Base-by-base conservation (phyloP, 2,888 invertebrate species). In the Lobophora halterata region DNA sequence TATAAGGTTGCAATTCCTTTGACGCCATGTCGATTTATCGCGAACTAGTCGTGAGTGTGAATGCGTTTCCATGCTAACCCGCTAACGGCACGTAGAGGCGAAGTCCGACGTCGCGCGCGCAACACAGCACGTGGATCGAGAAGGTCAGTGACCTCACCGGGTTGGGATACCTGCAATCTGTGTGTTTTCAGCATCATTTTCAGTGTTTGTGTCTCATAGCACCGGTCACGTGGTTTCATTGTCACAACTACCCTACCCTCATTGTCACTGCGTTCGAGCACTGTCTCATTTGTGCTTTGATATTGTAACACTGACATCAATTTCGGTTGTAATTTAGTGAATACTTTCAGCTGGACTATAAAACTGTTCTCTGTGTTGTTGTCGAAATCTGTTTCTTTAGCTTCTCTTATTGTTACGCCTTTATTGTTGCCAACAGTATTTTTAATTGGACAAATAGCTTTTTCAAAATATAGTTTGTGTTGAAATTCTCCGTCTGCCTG, bases 101-200 rank as follows among this genome's bases (percentile, higher is more conserved):
- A 68, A 79, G 70, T 57, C 79, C 77, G 54, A 69, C 82, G 66
- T 78, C 83, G 72, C 85, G 86, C 59, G 85, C 83, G 61, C 77
- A 83, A 54, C 82, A 88, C 83, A 86, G 95, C 89, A 95, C 95
- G 63, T 95, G 95, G 95, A 93, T 95, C 73, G 94, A 93, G 87
- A 96, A 96, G 95, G 95, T 96, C 78, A 82, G 88, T 86, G 63
- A 50, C 58, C 58, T 37, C 42, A 34, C 49, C 49, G 57, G 54
- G 60, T 61, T 57, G 54, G 59, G 61, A 40, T 37, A 37, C 16
- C 11, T 23, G 26, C 30, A 26, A 27, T 49, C 43, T 48, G 48
- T 49, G 34, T 57, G 50, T 55, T 50, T 57, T 49, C 52, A 42
- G 46, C 43, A n/a, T n/a, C n/a, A n/a, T n/a, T 42, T 35, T 26